A percentile compares a stretch with the other conserved stretches of the same genome.
phyloP scores from a whole-genome alignment of 2,888 invertebrate species.

The Eristalis tenax region DNA sequence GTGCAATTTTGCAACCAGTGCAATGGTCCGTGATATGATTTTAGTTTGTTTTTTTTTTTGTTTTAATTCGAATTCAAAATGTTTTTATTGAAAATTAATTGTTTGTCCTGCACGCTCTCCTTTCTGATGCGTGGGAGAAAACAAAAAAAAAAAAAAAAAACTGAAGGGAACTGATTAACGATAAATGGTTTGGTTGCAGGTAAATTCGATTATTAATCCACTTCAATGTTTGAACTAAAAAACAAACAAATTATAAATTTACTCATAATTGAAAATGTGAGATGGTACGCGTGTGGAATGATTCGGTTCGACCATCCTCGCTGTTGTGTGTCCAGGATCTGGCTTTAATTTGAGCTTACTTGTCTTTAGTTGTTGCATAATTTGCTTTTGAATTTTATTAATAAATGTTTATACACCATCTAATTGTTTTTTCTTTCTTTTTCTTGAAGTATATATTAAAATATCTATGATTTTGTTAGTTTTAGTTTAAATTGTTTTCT shows the following conservation, averaged over 20 bases:
- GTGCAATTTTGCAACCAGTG: conserved; percentile 34
- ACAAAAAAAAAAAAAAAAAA: neutral
- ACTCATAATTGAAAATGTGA: neutral
- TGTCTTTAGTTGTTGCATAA: conserved; percentile 10
- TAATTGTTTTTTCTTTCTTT: neutral
- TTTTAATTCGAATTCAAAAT: conserved; percentile 9
- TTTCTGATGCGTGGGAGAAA: no score
- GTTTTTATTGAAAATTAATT: neutral
- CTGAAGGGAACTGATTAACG: neutral
- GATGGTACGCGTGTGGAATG: neutral
- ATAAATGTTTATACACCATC: conserved; percentile 20
- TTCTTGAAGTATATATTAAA: conserved; percentile 26
- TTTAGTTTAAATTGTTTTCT: conserved; percentile 11
- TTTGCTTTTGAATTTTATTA: neutral
- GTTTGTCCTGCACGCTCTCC: neutral
- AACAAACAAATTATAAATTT: neutral
- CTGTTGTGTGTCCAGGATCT: neutral
- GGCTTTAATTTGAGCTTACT: conserved; percentile 10
- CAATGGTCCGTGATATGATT: conserved; percentile 50
- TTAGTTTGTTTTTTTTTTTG: neutral
- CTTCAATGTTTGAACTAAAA: neutral
- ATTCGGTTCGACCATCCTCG: neutral
- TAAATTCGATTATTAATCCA: neutral
- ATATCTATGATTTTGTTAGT: conserved; percentile 24
- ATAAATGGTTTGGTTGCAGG: neutral